Base-by-base conservation (phyloP, 2,888 invertebrate genomes). In the Atethmia centrago region DNA sequence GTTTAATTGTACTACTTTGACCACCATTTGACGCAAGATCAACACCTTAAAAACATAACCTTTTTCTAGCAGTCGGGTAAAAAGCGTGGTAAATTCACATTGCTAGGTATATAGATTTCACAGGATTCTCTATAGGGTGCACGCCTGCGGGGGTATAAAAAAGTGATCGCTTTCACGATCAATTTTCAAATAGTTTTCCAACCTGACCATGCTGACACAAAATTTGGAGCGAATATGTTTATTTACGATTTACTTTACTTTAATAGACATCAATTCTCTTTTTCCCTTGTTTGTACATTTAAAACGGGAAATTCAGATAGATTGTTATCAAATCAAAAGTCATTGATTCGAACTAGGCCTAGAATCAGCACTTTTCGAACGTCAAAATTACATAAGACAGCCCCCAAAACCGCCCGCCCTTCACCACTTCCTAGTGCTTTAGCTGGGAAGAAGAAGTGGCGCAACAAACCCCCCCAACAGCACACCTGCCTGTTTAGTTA, bases 121-220 rank as follows among this genome's bases (percentile, higher is more conserved):
- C 25, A 71, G n/a, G 3, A 28, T 58, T 71, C 31, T 16, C 16
- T 45, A 14, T 25, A 31, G 31, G 49, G 16, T 62, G 31, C 3
- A 14, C 5, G 31, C 40, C 7, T 28, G 19, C 3, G 21, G 19
- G n/a, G 62, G 28, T n/a, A 56, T 71, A 51, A 78, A 61, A 75
- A 77, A 58, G 21, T 47, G 36, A 47, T 47, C 47, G 47, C 4
- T 47, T 58, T 36, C 25, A 79, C 12, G n/a, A 56, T 42, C n/a
- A 45, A 16, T 79, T 79, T 42, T 49, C 61, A 56, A 42, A 62
- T 45, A 31, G 28, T n/a, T 62, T 71, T 61, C 55, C 36, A 42
- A 21, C 31, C 14, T 31, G n/a, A 45, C 55, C 36, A 42, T 25
- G 25, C 14, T 31, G n/a, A 45, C 28, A 49, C 67, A 53, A 47